These are phyloP conservation scores for Ethmia dodecea DNA, from an alignment of 2,888 invertebrate species.

Conservation along the genomic window DNA sequence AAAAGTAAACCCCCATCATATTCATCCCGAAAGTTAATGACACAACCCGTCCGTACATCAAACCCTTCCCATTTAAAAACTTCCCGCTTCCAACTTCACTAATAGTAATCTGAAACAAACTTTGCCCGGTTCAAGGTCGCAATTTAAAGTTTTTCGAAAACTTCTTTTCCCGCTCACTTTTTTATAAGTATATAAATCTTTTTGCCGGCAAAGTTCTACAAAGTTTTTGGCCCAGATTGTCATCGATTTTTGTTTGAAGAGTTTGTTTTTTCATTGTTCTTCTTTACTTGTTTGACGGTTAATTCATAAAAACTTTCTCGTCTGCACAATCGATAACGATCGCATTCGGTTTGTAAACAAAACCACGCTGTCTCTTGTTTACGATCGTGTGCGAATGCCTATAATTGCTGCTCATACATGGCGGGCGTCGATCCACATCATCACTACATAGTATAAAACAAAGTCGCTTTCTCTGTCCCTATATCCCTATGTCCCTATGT, in stretches of 20 bases:
- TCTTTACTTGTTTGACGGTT: constrained; percentile 78
- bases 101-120: constrained; percentile 76
- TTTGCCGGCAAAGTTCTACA: constrained; percentile 71
- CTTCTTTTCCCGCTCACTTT: constrained; percentile 73
- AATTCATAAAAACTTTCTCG: constrained; percentile 77
- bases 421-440: too few relatives aligned
- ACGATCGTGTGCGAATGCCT: not conserved
- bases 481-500: too few relatives aligned
- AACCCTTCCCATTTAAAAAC: constrained; percentile 62
- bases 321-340: constrained; percentile 67
- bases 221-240: constrained; percentile 79
- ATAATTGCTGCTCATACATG: too few relatives aligned
- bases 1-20: constrained; percentile 28
- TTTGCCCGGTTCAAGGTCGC: constrained; percentile 76
- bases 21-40: constrained; percentile 41
- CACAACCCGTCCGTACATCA: constrained; percentile 47
- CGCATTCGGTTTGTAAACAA: constrained; percentile 64
- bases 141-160: constrained; percentile 79
- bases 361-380: constrained; percentile 26
- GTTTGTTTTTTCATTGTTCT: constrained; percentile 78
- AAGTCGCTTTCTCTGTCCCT: too few relatives aligned
- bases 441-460: too few relatives aligned
- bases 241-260: constrained; percentile 79
- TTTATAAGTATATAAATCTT: constrained; percentile 78
- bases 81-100: constrained; percentile 61